Evolutionary conservation across 2,113 vertebrate genomes (phyloP).

Genomic region (Cichladusa arquata): DNA sequence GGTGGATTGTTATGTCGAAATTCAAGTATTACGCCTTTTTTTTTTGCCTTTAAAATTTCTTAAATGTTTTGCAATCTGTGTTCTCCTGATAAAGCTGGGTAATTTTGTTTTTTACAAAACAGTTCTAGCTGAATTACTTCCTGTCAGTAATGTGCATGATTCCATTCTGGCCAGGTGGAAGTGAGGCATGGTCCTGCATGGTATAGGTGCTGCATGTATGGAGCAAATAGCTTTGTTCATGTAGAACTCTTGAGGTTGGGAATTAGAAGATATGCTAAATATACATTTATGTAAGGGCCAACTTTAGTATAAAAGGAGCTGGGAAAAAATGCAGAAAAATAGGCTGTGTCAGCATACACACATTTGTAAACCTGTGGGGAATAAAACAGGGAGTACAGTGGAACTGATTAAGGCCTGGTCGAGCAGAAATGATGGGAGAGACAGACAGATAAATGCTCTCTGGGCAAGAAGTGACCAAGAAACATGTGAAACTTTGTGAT

Average conservation of each 20-base stretch:
- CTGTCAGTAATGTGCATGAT: rapidly evolving
- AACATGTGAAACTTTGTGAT: no score
- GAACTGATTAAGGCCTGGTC: no score
- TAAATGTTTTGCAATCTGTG: neutral
- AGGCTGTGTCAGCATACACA: neutral
- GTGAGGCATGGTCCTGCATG: neutral
- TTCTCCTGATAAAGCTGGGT: neutral
- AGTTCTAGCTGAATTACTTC: neutral
- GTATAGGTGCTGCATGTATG: neutral
- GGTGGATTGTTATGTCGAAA: neutral
- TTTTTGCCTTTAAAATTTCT: neutral
- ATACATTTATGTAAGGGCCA: neutral
- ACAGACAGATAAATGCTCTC: no score
- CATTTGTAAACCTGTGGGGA: no score
- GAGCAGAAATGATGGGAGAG: no score
- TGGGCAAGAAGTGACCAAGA: no score
- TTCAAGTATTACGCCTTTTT: neutral
- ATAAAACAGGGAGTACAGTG: no score
- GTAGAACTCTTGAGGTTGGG: neutral
- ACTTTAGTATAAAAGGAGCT: neutral
- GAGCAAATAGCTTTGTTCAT: neutral
- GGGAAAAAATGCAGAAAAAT: neutral
- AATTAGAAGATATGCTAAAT: neutral
- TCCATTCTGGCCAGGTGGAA: neutral
- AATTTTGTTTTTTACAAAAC: neutral